phyloP scores from a whole-genome alignment of 2,113 vertebrate genomes.

The Urocitellus parryii region DNA sequence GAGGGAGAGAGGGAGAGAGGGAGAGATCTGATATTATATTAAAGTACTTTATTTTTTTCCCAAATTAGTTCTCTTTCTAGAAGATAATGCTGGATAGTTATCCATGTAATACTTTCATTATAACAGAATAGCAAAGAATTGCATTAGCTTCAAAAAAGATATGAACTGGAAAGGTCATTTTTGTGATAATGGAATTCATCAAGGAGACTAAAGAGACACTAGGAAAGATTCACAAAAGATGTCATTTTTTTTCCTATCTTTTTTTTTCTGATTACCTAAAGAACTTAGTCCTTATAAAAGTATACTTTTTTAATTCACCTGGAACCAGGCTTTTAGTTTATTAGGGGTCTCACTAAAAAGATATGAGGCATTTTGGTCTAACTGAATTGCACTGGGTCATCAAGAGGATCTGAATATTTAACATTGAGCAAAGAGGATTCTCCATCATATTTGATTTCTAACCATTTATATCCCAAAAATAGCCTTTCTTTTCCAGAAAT shows the following conservation, averaged over 20 bases:
- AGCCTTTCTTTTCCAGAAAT: slow-evolving; percentile 73
- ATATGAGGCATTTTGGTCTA: slow-evolving; percentile 43
- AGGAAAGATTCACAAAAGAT: slow-evolving; percentile 81
- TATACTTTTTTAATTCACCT: slow-evolving; percentile 69
- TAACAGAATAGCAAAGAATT: slow-evolving; percentile 85
- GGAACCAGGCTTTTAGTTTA: slow-evolving; percentile 72
- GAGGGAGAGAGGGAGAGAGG: not conserved
- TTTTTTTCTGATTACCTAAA: slow-evolving; percentile 71
- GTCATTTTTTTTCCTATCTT: slow-evolving; percentile 74
- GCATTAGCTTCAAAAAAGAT: slow-evolving; percentile 83
- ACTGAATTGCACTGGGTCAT: slow-evolving; percentile 69
- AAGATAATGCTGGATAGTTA: slow-evolving; percentile 84
- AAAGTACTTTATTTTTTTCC: slow-evolving; percentile 84
- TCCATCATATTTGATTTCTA: slow-evolving; percentile 73
- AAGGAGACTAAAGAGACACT: slow-evolving; percentile 76
- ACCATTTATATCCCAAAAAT: slow-evolving; percentile 80
- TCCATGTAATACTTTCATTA: slow-evolving; percentile 88
- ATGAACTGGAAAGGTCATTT: slow-evolving; percentile 86
- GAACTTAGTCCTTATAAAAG: slow-evolving; percentile 73
- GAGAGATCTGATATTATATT: slow-evolving; percentile 70
- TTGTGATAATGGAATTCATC: slow-evolving; percentile 87
- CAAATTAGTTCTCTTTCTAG: slow-evolving; percentile 85
- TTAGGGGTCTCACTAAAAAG: slow-evolving; percentile 64
- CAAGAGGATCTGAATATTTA: slow-evolving; percentile 80
- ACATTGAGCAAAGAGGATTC: slow-evolving; percentile 70